Base-by-base conservation (phyloP, 2,888 invertebrate species). In the Argynnis bischoffii region DNA sequence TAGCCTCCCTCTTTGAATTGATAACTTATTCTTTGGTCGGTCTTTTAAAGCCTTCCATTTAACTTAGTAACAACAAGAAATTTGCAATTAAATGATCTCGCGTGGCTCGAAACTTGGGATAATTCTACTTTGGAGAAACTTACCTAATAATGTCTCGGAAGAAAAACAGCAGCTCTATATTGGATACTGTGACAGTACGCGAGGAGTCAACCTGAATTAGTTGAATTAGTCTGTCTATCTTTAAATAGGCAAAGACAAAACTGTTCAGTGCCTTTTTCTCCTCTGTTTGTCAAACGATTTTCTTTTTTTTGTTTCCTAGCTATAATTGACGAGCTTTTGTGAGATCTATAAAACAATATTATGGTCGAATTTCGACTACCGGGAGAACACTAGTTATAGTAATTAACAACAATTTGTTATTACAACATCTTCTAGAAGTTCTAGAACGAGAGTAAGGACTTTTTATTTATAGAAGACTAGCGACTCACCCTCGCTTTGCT, bases 31-130 rank as follows among this genome's bases (percentile, higher is more conserved):
- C 41, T 18, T 46, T 54, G 53, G 26, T 2, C 48, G 67, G 64
- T 66, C 67, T 74, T 41, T 69, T 63, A 69, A 72, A 70, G 60
- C 68, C 63, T 63, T 60, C 65, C 66, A 70, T 73, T 70, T 63
- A 67, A 73, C 54, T 72, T 69, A 55, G 69, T 68, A 71, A 69
- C 66, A 69, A 69, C 72, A 74, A 73, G 74, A 76, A 74, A 74
- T 77, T 77, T 76, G 71, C 76, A 76, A 77, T 75, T 77, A 77
- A 77, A 77, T 76, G 74, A 75, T 73, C 60, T 69, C 69, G 74
- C 72, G 70, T 64, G 69, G 69, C 70, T 55, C 59, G 60, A 55
- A 71, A 64, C 69, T 71, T 68, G 63, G 68, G 69, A 71, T 73
- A 75, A 74, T 72, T 64, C 73, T 50, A 64, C 69, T 70, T 65